These are phyloP conservation scores for Ichneumon xanthorius DNA, from an alignment of 2,888 invertebrate genomes.

Conservation along the genomic window DNA sequence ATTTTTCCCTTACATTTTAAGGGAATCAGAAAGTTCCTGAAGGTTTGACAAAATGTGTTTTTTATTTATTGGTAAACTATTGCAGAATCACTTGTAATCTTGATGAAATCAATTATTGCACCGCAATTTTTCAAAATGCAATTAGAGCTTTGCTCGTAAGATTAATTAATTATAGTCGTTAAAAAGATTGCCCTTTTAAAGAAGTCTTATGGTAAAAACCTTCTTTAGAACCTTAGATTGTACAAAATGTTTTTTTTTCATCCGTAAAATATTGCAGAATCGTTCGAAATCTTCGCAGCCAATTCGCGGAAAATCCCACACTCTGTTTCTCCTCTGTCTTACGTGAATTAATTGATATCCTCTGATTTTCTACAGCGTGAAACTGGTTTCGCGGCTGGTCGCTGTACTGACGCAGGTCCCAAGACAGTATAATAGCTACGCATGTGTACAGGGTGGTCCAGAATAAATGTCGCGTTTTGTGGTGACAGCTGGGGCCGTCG, in stretches of 20 bases:
- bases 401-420: slow-evolving; percentile 74
- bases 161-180: not conserved
- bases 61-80: too few species aligned
- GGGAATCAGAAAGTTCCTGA: too few species aligned
- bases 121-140: not conserved
- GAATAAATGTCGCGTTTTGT: too few species aligned
- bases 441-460: too few species aligned
- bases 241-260: too few species aligned
- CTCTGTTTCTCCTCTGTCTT: slow-evolving; percentile 4
- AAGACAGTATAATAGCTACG: slow-evolving; percentile 19
- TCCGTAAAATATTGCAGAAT: not conserved
- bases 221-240: not conserved
- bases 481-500: too few species aligned
- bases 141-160: not conserved
- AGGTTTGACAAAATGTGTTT: too few species aligned
- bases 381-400: slow-evolving; percentile 76
- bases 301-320: not conserved
- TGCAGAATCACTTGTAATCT: too few species aligned
- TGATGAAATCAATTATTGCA: not conserved
- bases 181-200: not conserved
- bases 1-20: too few species aligned
- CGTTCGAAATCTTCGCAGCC: not conserved
- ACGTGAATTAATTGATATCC: slow-evolving; percentile 29
- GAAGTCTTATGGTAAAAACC: not conserved
- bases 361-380: slow-evolving; percentile 46